These are phyloP conservation scores for Hozukius guyotensis DNA, from an alignment of 2,797 vertebrate genomes.

Conservation along the genomic window DNA sequence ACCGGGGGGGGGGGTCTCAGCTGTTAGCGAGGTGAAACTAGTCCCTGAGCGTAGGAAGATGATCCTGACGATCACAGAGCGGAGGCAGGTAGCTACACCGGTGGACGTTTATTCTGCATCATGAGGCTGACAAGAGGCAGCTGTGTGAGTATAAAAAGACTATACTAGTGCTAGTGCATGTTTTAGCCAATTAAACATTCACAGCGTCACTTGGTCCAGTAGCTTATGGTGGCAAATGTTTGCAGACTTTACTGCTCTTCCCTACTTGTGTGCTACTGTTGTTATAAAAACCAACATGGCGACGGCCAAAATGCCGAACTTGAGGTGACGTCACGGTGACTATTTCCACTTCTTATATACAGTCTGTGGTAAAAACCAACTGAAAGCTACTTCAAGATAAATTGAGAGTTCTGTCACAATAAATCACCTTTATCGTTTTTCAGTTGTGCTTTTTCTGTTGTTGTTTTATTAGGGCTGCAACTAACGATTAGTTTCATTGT, in stretches of 20 bases:
- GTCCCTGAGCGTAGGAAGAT: slow-evolving; percentile 39
- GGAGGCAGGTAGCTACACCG: slow-evolving; percentile 57
- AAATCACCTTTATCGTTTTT: background rate
- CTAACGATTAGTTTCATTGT: too few relatives aligned
- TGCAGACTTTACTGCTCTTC: too few relatives aligned
- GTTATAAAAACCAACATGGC: too few relatives aligned
- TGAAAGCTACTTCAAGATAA: too few relatives aligned
- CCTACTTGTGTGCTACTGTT: too few relatives aligned
- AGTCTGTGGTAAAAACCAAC: too few relatives aligned
- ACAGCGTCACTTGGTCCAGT: background rate
- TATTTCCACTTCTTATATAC: too few relatives aligned
- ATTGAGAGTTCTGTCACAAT: background rate
- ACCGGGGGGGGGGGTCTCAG: slow-evolving; percentile 58
- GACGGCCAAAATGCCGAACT: accelerated
- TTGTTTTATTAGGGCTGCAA: too few relatives aligned
- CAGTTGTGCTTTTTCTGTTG: too few relatives aligned
- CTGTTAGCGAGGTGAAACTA: slow-evolving; percentile 53
- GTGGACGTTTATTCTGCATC: slow-evolving; percentile 44
- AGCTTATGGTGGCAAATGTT: too few relatives aligned
- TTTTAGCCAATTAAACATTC: background rate
- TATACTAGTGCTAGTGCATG: background rate
- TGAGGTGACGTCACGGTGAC: accelerated
- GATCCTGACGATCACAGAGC: slow-evolving; percentile 27
- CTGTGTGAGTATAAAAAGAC: background rate
- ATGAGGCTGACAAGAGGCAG: background rate